Evolutionary conservation across 2,888 invertebrate genomes (phyloP), one percentile per base, ranked within the genome.

Genomic region (Leptinotarsa juncta): DNA sequence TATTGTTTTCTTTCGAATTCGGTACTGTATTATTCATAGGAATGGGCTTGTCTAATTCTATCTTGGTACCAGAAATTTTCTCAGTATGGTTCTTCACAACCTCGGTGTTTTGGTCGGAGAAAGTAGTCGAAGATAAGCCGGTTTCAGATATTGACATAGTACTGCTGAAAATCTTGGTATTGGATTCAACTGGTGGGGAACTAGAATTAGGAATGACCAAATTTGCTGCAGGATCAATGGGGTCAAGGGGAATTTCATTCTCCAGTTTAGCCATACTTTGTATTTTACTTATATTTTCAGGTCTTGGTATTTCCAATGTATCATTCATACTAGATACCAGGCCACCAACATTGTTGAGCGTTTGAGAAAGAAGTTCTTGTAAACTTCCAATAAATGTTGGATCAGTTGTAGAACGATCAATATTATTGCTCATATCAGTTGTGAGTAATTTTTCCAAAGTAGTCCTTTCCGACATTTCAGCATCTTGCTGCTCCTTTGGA

Each of bases 321-420:
- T 81, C 77, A 60, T 83, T 80, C 7, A 77, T 71, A 51, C 73
- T 73, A 23, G 77, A 70, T n/a, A 81, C 66, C 16, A 75, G 72
- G 12, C 81, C 81, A 66, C 82, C 82, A n/a, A 82, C 79, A 53
- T 80, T 79, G 50, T 79, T 78, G 16, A 85, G 82, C 12, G 87
- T 85, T 82, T 87, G 86, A 10, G 84, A 85, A 49, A 87, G 76
- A 18, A 87, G 72, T 72, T 86, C 84, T 73, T 86, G 86, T 60
- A 87, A 85, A 74, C 85, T 86, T 57, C 83, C 81, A 4, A 86
- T 82, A 49, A 87, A 72, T 69, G 81, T 83, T 55, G 75, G 73
- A 73, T 85, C 84, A 12, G 85, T 83, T n/a, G 84, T 82, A n/a
- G 82, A 72, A 26, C 66, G 74, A 42, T 77, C 76, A 12, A 75